phyloP scores from a whole-genome alignment of 1,140 invertebrate genomes.

The Spodoptera litura region DNA sequence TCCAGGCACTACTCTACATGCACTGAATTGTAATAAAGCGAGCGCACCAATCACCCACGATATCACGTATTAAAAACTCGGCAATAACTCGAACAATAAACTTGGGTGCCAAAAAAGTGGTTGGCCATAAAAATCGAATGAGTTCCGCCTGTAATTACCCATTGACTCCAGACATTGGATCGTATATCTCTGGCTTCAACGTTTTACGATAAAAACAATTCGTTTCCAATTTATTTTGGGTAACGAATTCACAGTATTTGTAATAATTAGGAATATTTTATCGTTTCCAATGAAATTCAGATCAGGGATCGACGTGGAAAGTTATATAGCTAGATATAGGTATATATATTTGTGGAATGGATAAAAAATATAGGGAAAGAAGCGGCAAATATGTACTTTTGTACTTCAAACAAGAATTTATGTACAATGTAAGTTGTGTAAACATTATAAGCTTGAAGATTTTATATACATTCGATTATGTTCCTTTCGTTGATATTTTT shows the following conservation, averaged over 20 bases:
- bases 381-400: too few species aligned
- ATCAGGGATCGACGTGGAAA: not conserved
- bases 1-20: not conserved
- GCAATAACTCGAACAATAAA: conserved; percentile 39
- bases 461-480: too few species aligned
- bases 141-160: conserved; percentile 43
- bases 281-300: not conserved
- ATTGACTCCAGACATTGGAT: conserved; percentile 38
- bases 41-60: not conserved
- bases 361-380: not conserved
- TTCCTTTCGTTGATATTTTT: too few species aligned
- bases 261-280: conserved; percentile 29
- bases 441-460: too few species aligned
- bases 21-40: not conserved
- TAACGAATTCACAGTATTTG: conserved; percentile 3
- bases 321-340: too few species aligned
- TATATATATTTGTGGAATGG: not conserved
- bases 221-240: conserved; percentile 34
- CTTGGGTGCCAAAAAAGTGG: conserved; percentile 36
- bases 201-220: conserved; percentile 43
- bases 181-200: conserved; percentile 30
- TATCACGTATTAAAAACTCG: conserved; percentile 32
- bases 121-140: conserved; percentile 41
- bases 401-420: too few species aligned
- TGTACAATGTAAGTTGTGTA: too few species aligned